Percentiles rank a stretch among this genome's conserved stretches.
These are phyloP conservation scores for Jaculus jaculus DNA, from an alignment of 2,113 vertebrate genomes.

Conservation along the genomic window DNA sequence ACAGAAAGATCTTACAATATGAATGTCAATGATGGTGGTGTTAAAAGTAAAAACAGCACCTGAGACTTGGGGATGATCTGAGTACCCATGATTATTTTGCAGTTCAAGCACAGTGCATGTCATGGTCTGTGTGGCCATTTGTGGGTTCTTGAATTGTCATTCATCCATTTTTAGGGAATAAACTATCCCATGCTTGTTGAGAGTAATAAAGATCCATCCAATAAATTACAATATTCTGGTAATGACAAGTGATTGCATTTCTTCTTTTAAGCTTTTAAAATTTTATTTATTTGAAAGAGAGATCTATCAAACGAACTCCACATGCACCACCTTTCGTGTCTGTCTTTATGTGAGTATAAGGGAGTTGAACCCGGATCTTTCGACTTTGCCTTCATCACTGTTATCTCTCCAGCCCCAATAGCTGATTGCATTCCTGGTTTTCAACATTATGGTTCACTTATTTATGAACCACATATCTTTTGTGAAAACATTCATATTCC, in stretches of 20 bases:
- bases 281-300: background rate
- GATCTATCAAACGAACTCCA: no score
- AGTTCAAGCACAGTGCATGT: background rate
- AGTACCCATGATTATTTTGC: background rate
- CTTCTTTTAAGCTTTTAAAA: background rate
- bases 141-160: no score
- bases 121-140: no score
- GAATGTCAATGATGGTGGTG: background rate
- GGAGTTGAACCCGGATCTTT: no score
- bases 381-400: no score
- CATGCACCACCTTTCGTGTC: no score
- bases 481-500: background rate
- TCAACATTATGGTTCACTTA: background rate
- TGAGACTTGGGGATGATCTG: no score
- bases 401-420: background rate
- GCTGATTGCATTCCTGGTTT: background rate
- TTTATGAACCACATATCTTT: background rate
- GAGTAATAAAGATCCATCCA: background rate
- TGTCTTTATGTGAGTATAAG: no score
- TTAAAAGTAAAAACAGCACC: background rate
- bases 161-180: background rate
- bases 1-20: background rate
- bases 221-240: background rate
- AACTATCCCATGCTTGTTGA: background rate
- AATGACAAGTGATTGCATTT: background rate